Conservation (phyloP, 2,888 invertebrate species). For the Suillia variegata region DNA sequence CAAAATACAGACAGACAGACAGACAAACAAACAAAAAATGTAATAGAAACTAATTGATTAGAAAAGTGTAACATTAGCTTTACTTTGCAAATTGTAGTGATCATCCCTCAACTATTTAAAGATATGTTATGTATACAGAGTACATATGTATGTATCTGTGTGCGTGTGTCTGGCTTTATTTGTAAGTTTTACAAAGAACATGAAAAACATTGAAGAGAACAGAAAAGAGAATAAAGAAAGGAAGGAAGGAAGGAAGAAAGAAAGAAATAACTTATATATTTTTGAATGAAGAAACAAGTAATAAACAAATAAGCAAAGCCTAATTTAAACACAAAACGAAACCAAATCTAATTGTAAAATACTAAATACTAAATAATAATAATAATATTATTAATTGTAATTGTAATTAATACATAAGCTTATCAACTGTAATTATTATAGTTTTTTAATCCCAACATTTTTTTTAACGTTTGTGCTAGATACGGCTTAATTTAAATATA, state of each 20-base stretch:
- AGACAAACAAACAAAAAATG: conserved; percentile 4
- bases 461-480: too few relatives aligned
- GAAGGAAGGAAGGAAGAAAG: not conserved
- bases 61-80: conserved; percentile 34
- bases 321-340: not conserved
- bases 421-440: too few relatives aligned
- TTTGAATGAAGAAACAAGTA: conserved; percentile 1
- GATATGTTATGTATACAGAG: not conserved
- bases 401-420: too few relatives aligned
- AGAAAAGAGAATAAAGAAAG: not conserved
- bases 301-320: not conserved
- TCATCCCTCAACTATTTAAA: conserved; percentile 1
- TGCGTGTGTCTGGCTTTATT: not conserved
- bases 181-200: not conserved
- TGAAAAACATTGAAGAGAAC: not conserved
- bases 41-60: not conserved
- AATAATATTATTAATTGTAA: too few relatives aligned
- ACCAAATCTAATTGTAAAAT: not conserved
- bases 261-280: too few relatives aligned
- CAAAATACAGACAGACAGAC: not conserved
- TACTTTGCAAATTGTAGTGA: conserved; percentile 48
- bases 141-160: too few relatives aligned
- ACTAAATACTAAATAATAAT: too few relatives aligned
- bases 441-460: too few relatives aligned
- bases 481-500: too few relatives aligned